These are phyloP conservation scores for Coreoperca whiteheadi DNA, from an alignment of 2,113 vertebrate genomes.

Conservation along the genomic window DNA sequence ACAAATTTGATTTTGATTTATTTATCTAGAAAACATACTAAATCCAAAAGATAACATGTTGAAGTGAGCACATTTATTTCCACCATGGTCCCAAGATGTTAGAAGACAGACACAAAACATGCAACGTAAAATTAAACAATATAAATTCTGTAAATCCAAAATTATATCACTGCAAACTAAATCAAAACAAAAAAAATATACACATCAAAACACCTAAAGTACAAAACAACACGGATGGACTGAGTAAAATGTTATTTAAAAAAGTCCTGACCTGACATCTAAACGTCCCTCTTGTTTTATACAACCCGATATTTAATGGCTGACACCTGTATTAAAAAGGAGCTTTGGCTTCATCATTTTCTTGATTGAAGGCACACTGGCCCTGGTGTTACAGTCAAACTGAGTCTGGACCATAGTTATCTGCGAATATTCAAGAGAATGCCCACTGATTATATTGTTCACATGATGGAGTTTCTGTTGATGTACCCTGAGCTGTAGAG, in stretches of 20 bases:
- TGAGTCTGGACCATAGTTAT: neutral
- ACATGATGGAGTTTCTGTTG: neutral
- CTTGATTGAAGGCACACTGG: neutral
- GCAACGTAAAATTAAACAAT: neutral
- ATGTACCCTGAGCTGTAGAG: neutral
- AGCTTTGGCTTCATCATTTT: neutral
- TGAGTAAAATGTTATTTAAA: neutral
- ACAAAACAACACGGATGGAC: neutral
- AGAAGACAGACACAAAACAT: neutral
- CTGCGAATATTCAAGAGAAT: neutral
- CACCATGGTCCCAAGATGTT: neutral
- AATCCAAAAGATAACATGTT: neutral
- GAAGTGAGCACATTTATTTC: neutral
- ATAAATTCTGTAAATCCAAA: neutral
- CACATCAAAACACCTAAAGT: neutral
- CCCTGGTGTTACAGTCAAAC: neutral
- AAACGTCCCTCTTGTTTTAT: neutral
- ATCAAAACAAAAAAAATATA: neutral
- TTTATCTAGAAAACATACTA: neutral
- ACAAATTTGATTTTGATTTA: constrained; percentile 5
- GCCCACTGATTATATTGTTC: fast-evolving
- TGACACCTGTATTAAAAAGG: neutral
- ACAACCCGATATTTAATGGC: neutral
- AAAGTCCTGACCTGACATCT: neutral
- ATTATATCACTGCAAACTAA: neutral